These are phyloP conservation scores for Chrysolina oricalcia DNA, from an alignment of 2,888 invertebrate genomes.

Conservation along the genomic window DNA sequence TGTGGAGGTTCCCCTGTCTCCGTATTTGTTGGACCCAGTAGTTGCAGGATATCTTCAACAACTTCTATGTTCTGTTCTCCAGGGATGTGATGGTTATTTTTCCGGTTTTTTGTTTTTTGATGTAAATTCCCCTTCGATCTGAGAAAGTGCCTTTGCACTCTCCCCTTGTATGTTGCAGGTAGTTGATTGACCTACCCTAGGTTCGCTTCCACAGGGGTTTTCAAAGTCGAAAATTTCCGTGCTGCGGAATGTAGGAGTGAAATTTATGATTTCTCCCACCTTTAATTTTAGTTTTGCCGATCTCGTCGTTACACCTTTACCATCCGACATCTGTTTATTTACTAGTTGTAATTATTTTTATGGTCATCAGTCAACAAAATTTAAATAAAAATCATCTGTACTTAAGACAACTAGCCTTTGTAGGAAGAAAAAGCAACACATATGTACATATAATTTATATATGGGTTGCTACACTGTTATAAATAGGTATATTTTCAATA, in stretches of 20 bases:
- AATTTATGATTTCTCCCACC: no score
- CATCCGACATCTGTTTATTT: constrained; percentile 18
- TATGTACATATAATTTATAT: background rate
- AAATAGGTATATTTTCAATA: background rate
- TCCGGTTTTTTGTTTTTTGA: background rate
- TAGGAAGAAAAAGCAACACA: no score
- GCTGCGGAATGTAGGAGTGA: constrained; percentile 8
- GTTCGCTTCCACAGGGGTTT: background rate
- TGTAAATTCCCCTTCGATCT: background rate
- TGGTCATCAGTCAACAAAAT: background rate
- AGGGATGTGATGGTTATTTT: background rate
- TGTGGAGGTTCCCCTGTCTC: background rate
- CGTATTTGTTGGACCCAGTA: background rate
- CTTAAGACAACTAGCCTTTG: background rate
- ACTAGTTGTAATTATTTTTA: background rate
- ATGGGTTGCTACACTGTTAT: background rate
- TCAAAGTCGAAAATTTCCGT: background rate
- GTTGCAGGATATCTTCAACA: background rate
- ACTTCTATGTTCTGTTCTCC: background rate
- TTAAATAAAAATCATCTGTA: background rate
- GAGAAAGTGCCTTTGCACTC: constrained; percentile 8
- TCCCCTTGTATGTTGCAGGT: background rate
- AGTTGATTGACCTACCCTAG: background rate
- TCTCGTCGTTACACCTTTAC: background rate
- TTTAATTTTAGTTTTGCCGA: constrained; percentile 1